Evolutionary conservation across 2,888 invertebrate species (phyloP).

Genomic region (Drosophila eohydei): DNA sequence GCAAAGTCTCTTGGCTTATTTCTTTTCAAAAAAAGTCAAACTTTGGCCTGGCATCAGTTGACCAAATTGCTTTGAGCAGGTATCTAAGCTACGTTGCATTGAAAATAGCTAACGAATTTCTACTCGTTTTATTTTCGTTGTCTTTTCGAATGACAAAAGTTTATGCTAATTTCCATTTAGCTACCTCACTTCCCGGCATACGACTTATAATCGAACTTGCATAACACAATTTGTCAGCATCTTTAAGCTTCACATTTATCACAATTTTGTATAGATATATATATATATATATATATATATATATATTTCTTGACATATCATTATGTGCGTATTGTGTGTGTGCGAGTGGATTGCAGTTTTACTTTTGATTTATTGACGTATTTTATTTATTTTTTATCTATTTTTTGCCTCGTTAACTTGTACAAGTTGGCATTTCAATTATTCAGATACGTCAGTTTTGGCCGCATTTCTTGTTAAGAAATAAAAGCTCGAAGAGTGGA

Average conservation of each 20-base stretch:
- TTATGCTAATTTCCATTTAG: conserved; percentile 40
- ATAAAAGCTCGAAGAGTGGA: conserved; percentile 32
- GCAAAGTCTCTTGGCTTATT: background rate
- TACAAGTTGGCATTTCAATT: conserved; percentile 52
- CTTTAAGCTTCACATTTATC: conserved; percentile 20
- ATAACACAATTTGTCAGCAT: conserved; percentile 48
- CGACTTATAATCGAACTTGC: conserved; percentile 35
- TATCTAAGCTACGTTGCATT: background rate
- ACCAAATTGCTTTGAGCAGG: background rate
- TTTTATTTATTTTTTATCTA: conserved; percentile 34
- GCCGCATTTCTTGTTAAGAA: conserved; percentile 62
- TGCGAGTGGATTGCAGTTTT: conserved; percentile 17
- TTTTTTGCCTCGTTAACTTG: conserved; percentile 50
- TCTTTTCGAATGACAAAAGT: conserved; percentile 9
- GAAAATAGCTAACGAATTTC: background rate
- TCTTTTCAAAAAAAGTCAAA: background rate
- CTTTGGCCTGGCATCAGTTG: background rate
- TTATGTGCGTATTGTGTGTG: conserved; percentile 28
- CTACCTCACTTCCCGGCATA: conserved; percentile 12
- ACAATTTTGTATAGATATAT: conserved; percentile 2
- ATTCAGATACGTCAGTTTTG: conserved; percentile 58
- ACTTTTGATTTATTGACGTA: conserved; percentile 50
- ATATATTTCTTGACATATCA: conserved; percentile 10
- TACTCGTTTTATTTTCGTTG: conserved; percentile 9
- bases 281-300: conserved; percentile 5